Conservation (phyloP, 2,888 invertebrate genomes). For the Spisula solida region DNA sequence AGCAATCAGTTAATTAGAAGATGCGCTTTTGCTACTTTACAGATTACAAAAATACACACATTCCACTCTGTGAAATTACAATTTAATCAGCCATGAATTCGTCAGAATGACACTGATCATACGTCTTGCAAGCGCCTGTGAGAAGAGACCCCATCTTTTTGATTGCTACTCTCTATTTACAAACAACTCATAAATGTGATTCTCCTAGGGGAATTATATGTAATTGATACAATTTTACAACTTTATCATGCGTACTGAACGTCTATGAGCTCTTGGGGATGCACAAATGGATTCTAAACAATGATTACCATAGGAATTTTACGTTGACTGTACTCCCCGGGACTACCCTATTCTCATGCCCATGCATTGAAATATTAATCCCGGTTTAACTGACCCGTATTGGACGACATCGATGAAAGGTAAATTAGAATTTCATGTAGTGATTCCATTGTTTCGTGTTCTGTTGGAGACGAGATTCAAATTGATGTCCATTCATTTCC, state of each 20-base stretch:
- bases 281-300: constrained; percentile 64
- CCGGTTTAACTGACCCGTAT: constrained; percentile 65
- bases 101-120: constrained; percentile 49
- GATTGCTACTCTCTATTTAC: constrained; percentile 45
- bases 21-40: constrained; percentile 12
- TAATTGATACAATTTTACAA: constrained; percentile 57
- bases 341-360: constrained; percentile 21
- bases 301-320: constrained; percentile 56
- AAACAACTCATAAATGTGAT: constrained; percentile 39
- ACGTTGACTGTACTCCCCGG: constrained; percentile 19
- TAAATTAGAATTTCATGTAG: constrained; percentile 70
- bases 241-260: constrained; percentile 51
- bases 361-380: constrained; percentile 56
- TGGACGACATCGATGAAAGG: constrained; percentile 62
- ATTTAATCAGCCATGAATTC: constrained; percentile 44
- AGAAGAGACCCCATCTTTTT: not conserved
- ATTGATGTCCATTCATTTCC: constrained; percentile 61
- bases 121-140: constrained; percentile 40
- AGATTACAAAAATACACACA: constrained; percentile 37
- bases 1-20: constrained; percentile 28
- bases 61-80: constrained; percentile 35
- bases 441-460: constrained; percentile 58
- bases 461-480: constrained; percentile 52
- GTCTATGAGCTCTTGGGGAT: constrained; percentile 41
- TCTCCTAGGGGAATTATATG: constrained; percentile 44